These are phyloP conservation scores for Teleogryllus occipitalis DNA, from an alignment of 1,140 invertebrate species.

Conservation along the genomic window DNA sequence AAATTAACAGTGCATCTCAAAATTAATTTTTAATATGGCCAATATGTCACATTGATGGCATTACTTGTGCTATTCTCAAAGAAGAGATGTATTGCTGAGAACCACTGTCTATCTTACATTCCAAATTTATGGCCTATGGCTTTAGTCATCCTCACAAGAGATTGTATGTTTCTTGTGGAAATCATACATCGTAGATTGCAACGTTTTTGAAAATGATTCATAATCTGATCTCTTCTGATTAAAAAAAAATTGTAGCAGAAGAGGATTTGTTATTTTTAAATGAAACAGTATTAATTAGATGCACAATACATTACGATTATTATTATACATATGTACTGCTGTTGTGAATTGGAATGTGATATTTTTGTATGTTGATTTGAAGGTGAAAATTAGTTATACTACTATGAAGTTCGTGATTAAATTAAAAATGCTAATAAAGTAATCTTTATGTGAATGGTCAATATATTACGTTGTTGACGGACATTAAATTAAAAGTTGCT, in stretches of 20 bases:
- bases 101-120: too few relatives aligned
- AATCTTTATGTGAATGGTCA: not conserved
- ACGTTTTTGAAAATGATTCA: too few relatives aligned
- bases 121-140: too few relatives aligned
- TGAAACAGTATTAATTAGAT: not conserved
- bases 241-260: not conserved
- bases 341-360: not conserved
- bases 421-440: not conserved
- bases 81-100: too few relatives aligned
- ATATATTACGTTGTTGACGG: not conserved
- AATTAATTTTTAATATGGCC: too few relatives aligned
- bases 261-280: not conserved
- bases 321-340: not conserved
- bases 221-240: too few relatives aligned
- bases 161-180: too few relatives aligned
- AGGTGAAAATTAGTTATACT: not conserved
- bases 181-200: too few relatives aligned
- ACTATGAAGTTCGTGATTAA: not conserved
- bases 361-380: slow-evolving; percentile 2
- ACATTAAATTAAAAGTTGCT: not conserved
- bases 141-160: too few relatives aligned
- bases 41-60: too few relatives aligned
- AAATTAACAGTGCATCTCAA: too few relatives aligned
- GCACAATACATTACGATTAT: not conserved
- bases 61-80: too few relatives aligned